phyloP scores from a whole-genome alignment of 2,888 invertebrate species.

The Diadegma fenestrale region DNA sequence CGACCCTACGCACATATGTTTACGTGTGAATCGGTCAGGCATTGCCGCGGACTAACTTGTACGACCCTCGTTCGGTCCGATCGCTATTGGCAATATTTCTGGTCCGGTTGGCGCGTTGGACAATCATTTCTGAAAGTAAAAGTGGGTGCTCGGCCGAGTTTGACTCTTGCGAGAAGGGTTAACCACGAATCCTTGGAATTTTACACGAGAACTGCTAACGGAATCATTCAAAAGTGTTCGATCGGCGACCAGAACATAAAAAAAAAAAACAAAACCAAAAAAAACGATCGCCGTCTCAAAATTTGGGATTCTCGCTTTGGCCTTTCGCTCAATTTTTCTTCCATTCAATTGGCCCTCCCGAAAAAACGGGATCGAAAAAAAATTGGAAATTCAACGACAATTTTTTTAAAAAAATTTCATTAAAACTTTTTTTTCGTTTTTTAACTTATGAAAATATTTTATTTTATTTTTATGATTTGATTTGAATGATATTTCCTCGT shows the following conservation, averaged over 20 bases:
- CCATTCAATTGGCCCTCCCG: too few relatives aligned
- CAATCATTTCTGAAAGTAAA: conserved; percentile 79
- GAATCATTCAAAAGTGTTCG: background rate
- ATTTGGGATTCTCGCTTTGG: too few relatives aligned
- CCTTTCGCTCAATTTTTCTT: too few relatives aligned
- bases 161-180: conserved; percentile 46
- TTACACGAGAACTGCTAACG: background rate
- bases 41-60: background rate
- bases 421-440: background rate
- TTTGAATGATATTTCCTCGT: background rate
- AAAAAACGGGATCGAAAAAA: too few relatives aligned
- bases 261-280: too few relatives aligned
- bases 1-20: conserved; percentile 9
- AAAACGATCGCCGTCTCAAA: too few relatives aligned
- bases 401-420: background rate
- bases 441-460: too few relatives aligned
- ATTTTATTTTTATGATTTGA: too few relatives aligned
- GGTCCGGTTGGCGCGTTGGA: conserved; percentile 62
- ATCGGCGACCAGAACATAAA: too few relatives aligned
- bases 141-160: conserved; percentile 73
- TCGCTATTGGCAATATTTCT: conserved; percentile 49
- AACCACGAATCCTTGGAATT: conserved; percentile 27
- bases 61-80: conserved; percentile 34
- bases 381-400: too few relatives aligned
- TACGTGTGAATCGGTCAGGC: background rate